Evolutionary conservation across 2,888 invertebrate species (phyloP).

Genomic region (Papilio demoleus): DNA sequence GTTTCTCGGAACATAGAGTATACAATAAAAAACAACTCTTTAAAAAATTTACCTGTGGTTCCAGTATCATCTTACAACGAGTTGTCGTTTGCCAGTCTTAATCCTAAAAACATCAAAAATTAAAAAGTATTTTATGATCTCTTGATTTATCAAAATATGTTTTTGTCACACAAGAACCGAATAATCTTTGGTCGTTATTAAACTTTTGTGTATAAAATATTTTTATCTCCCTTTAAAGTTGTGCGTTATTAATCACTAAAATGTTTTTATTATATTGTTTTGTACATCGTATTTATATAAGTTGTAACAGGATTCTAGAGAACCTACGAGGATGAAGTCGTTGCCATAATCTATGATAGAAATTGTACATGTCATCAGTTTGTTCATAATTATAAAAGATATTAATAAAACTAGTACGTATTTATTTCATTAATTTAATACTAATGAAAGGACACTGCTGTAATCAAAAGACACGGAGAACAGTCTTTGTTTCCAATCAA

Average conservation of each 20-base stretch:
- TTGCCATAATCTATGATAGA: not conserved
- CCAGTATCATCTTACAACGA: slow-evolving; percentile 50
- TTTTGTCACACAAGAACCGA: too few species aligned
- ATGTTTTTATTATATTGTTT: not conserved
- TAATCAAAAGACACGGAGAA: too few species aligned
- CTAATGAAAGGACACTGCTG: too few species aligned
- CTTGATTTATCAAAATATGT: too few species aligned
- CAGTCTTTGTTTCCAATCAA: too few species aligned
- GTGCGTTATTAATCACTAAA: not conserved
- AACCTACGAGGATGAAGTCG: not conserved
- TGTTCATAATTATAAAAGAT: not conserved
- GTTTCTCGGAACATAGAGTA: too few species aligned
- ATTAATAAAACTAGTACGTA: not conserved
- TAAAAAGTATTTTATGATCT: too few species aligned
- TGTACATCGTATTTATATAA: slow-evolving; percentile 9
- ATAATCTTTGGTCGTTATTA: too few species aligned
- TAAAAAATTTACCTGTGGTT: slow-evolving; percentile 52
- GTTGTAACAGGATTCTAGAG: slow-evolving; percentile 18
- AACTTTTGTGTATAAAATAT: not conserved
- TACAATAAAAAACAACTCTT: too few species aligned
- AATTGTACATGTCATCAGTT: not conserved
- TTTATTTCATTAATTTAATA: too few species aligned
- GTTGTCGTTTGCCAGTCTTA: not conserved
- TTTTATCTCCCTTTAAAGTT: not conserved
- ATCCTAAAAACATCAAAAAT: slow-evolving; percentile 1